A percentile compares a stretch with the other conserved stretches of the same genome.
Evolutionary conservation across 1,140 invertebrate species (phyloP).

Genomic region (Heliconius eleuchia): DNA sequence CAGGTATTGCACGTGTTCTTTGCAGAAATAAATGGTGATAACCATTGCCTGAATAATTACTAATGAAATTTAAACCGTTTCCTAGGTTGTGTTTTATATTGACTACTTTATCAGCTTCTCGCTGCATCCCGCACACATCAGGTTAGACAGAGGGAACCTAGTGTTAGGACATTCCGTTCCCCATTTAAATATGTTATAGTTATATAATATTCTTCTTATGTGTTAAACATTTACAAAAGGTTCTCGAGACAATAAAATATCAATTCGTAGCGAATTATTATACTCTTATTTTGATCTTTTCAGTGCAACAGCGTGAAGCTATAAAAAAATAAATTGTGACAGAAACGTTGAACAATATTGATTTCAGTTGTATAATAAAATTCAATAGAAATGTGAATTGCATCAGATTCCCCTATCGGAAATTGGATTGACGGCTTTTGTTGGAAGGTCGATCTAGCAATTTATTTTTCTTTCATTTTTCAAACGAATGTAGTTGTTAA

Average conservation of each 20-base stretch:
- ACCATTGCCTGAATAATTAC: no score
- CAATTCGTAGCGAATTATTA: neutral
- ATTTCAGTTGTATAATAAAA: slow-evolving; percentile 15
- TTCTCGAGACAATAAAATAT: neutral
- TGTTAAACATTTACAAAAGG: neutral
- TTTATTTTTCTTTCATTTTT: slow-evolving; percentile 35
- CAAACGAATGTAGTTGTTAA: slow-evolving; percentile 22
- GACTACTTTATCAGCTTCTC: no score
- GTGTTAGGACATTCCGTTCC: no score
- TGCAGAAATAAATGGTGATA: no score
- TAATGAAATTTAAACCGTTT: no score
- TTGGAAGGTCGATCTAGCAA: slow-evolving; percentile 37
- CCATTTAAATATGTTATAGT: no score
- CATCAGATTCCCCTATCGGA: slow-evolving; percentile 37
- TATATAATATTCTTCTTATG: no score
- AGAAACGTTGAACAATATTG: slow-evolving; percentile 3
- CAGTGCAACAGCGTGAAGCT: neutral
- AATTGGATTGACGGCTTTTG: slow-evolving; percentile 40
- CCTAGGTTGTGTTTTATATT: no score
- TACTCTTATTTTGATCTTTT: neutral
- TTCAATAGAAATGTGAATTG: slow-evolving; percentile 31
- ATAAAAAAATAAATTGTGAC: neutral
- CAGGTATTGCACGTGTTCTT: no score
- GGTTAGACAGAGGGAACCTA: no score
- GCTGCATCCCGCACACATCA: no score